These are phyloP conservation scores for Talpa occidentalis DNA, from an alignment of 2,113 vertebrate genomes.

Conservation along the genomic window DNA sequence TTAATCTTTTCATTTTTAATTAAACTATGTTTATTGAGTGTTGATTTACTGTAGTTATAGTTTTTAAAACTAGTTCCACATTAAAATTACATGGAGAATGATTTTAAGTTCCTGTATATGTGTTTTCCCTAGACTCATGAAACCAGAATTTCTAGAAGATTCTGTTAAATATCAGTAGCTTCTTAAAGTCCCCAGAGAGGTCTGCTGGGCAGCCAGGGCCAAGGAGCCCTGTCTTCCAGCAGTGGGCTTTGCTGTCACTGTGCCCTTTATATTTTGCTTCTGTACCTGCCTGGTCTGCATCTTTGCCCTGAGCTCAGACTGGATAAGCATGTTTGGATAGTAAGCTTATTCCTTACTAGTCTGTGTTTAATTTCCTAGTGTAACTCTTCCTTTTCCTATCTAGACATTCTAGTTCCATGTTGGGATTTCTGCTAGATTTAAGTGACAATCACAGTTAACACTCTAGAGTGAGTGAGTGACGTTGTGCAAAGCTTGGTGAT, in stretches of 20 bases:
- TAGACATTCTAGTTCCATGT: not conserved
- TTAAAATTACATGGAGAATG: conserved; percentile 39
- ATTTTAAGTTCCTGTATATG: not conserved
- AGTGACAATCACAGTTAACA: not conserved
- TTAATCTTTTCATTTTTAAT: too few species aligned
- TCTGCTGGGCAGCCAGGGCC: not conserved
- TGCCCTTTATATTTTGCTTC: not conserved
- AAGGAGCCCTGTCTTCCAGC: not conserved
- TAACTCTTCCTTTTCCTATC: not conserved
- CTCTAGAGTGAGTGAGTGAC: not conserved
- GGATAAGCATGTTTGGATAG: too few species aligned
- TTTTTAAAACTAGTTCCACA: not conserved
- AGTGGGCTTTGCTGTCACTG: not conserved
- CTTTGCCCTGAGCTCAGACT: not conserved
- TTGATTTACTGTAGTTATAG: not conserved
- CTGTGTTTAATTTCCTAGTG: not conserved
- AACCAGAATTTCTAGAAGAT: not conserved
- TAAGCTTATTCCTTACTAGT: not conserved
- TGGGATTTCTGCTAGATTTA: conserved; percentile 9
- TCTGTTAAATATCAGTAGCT: not conserved
- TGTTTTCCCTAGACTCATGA: not conserved
- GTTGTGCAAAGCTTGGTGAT: conserved; percentile 7
- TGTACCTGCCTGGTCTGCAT: not conserved
- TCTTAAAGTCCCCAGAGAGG: not conserved
- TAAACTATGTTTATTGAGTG: too few species aligned